Conservation (phyloP, 1,140 invertebrate genomes). For the Euwallacea similis region DNA sequence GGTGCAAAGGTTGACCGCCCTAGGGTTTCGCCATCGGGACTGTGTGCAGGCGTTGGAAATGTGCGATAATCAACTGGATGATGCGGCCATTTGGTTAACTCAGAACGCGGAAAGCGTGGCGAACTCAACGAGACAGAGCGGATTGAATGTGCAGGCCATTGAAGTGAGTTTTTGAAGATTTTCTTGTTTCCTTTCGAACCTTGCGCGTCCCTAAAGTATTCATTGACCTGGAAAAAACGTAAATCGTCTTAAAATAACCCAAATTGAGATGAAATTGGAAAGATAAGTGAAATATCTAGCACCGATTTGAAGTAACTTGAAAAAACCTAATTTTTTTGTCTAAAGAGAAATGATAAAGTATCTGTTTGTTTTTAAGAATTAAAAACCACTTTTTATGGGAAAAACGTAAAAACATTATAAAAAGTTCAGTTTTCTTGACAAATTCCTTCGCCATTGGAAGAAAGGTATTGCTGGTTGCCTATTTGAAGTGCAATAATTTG, state of each 20-base stretch:
- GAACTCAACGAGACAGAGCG: constrained; percentile 24
- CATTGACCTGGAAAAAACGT: background rate
- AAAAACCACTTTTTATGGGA: no score
- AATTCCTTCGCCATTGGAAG: background rate
- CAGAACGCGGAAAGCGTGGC: constrained; percentile 60
- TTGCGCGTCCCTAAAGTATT: background rate
- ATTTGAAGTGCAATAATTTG: no score
- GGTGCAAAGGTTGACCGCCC: constrained; percentile 62
- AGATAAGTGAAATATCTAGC: no score
- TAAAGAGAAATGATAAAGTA: no score
- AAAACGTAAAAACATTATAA: background rate
- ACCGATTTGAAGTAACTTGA: no score
- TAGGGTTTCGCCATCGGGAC: constrained; percentile 74
- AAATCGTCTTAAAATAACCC: no score
- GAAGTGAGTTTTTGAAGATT: constrained; percentile 40
- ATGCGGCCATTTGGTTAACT: constrained; percentile 82
- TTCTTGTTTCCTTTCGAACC: background rate
- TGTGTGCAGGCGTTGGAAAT: constrained; percentile 69
- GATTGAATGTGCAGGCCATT: constrained; percentile 42
- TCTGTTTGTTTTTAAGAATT: no score
- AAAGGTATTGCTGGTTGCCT: no score
- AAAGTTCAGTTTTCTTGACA: background rate
- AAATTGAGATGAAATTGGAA: no score
- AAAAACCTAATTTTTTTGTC: no score
- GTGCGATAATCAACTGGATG: constrained; percentile 72